These are phyloP conservation scores for Oceanites oceanicus DNA, from an alignment of 2,113 vertebrate genomes.

Conservation along the genomic window DNA sequence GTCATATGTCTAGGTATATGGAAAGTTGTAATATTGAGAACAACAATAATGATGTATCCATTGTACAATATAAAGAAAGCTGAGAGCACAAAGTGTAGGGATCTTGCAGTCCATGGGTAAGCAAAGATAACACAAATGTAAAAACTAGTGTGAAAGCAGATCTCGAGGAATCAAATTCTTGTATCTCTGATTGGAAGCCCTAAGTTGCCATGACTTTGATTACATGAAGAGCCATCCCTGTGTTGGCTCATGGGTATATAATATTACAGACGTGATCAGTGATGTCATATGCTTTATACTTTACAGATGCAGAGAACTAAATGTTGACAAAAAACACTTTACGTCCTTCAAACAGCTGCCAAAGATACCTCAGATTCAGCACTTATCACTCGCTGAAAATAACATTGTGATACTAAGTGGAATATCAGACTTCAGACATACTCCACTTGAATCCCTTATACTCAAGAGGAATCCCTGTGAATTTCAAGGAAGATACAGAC, in stretches of 20 bases:
- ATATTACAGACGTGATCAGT: not conserved
- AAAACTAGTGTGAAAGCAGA: not conserved
- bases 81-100: not conserved
- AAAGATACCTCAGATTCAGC: conserved; percentile 88
- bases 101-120: not conserved
- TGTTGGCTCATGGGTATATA: not conserved
- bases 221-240: not conserved
- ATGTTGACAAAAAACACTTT: conserved; percentile 89
- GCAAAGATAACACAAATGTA: not conserved
- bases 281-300: conserved; percentile 22
- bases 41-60: not conserved
- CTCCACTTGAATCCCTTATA: conserved; percentile 82
- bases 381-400: conserved; percentile 90
- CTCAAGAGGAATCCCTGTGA: conserved; percentile 90
- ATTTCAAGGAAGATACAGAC: conserved; percentile 87
- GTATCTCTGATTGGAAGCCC: not conserved
- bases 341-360: conserved; percentile 90
- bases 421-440: conserved; percentile 77
- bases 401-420: conserved; percentile 82
- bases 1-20: not conserved
- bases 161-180: not conserved
- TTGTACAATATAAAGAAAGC: not conserved
- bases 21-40: not conserved
- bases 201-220: not conserved
- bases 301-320: conserved; percentile 89